Conservation (phyloP, 2,113 vertebrate species). For the Sterrhoptilus dennistouni region DNA sequence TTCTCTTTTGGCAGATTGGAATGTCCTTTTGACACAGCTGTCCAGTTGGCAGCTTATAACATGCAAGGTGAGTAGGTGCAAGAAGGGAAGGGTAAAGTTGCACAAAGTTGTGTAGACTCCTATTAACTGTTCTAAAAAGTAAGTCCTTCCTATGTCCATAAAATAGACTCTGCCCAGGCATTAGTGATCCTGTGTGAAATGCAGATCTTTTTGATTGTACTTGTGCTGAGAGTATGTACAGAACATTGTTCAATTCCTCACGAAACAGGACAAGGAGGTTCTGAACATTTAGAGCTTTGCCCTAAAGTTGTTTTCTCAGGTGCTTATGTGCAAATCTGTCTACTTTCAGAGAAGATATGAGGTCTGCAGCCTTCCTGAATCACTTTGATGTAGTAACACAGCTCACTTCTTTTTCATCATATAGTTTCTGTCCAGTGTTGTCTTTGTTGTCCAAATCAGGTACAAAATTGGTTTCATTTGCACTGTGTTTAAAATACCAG, state of each 20-base stretch:
- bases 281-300: background rate
- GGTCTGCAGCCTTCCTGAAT: background rate
- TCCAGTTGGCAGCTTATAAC: conserved; percentile 91
- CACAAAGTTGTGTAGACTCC: background rate
- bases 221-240: background rate
- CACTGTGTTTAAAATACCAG: background rate
- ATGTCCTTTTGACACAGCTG: conserved; percentile 90
- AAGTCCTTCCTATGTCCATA: background rate
- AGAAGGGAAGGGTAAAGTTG: background rate
- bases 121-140: background rate
- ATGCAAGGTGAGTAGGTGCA: conserved; percentile 84
- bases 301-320: background rate
- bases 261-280: background rate
- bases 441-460: background rate
- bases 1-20: conserved; percentile 81
- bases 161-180: background rate
- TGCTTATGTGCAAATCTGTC: background rate
- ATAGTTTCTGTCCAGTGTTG: background rate
- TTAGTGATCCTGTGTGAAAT: background rate
- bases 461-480: background rate
- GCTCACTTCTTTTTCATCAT: background rate
- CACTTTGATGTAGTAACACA: background rate
- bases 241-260: background rate
- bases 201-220: background rate
- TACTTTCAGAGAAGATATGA: fast-evolving